These are phyloP conservation scores for Drosophila sturtevanti DNA, from an alignment of 1,140 invertebrate species.

Conservation along the genomic window DNA sequence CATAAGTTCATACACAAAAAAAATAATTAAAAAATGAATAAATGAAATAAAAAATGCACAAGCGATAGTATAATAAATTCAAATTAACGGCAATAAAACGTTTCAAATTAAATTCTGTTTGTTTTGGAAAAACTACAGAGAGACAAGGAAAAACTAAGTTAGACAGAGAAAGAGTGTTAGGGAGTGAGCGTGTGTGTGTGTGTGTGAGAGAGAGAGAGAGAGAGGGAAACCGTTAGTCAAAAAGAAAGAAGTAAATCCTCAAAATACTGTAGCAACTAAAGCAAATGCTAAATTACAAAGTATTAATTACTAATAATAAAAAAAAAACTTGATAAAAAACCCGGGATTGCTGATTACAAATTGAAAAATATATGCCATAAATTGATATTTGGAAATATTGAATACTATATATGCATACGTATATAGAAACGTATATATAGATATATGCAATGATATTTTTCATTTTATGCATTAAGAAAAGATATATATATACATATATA, in stretches of 20 bases:
- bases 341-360: background rate
- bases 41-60: background rate
- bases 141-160: background rate
- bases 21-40: slow-evolving; percentile 21
- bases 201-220: slow-evolving; percentile 10
- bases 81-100: slow-evolving; percentile 61
- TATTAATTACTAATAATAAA: slow-evolving; percentile 4
- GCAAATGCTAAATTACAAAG: slow-evolving; percentile 42
- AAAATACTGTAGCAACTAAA: slow-evolving; percentile 67
- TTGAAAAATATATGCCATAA: background rate
- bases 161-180: slow-evolving; percentile 17
- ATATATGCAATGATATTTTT: no score
- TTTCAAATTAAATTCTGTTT: slow-evolving; percentile 57
- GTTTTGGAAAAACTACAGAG: slow-evolving; percentile 20
- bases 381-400: background rate
- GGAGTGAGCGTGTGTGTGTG: slow-evolving; percentile 20
- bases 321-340: background rate
- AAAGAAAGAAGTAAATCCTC: slow-evolving; percentile 6
- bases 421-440: no score
- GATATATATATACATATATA: no score
- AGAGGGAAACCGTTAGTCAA: slow-evolving; percentile 42
- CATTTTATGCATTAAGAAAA: no score
- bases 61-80: slow-evolving; percentile 58
- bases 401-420: no score
- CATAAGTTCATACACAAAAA: slow-evolving; percentile 53